Percentiles rank a stretch among this genome's conserved stretches.
Evolutionary conservation across 2,888 invertebrate genomes (phyloP).

Genomic region (Ochropleura plecta): DNA sequence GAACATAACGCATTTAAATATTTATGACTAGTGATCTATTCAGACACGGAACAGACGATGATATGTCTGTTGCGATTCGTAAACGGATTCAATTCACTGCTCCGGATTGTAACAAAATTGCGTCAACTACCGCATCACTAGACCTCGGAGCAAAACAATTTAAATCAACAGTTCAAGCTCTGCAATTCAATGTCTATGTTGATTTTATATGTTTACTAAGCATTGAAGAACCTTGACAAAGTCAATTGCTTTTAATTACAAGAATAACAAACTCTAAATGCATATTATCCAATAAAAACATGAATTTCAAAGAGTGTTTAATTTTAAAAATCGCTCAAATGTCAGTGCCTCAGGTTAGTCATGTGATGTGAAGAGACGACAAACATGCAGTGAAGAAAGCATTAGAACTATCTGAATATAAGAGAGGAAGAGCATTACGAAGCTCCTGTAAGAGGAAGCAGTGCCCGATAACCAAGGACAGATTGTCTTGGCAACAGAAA

Average conservation of each 20-base stretch:
- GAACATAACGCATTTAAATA: background rate
- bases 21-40: no score
- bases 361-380: no score
- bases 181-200: background rate
- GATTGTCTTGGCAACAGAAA: no score
- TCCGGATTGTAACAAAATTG: conserved; percentile 9
- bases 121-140: conserved; percentile 1
- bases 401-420: no score
- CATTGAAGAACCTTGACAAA: background rate
- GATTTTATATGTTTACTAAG: background rate
- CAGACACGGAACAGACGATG: background rate
- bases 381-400: no score
- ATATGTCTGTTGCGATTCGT: background rate
- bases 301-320: no score
- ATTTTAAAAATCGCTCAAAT: no score
- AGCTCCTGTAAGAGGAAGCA: no score
- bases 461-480: no score
- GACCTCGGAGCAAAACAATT: background rate
- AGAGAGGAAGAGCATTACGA: no score
- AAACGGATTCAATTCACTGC: conserved; percentile 20
- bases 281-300: background rate
- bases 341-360: no score
- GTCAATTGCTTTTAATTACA: background rate
- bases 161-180: conserved; percentile 7
- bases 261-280: no score